These are phyloP conservation scores for Ceyx margarethae DNA, from an alignment of 2,113 vertebrate genomes.

Conservation along the genomic window DNA sequence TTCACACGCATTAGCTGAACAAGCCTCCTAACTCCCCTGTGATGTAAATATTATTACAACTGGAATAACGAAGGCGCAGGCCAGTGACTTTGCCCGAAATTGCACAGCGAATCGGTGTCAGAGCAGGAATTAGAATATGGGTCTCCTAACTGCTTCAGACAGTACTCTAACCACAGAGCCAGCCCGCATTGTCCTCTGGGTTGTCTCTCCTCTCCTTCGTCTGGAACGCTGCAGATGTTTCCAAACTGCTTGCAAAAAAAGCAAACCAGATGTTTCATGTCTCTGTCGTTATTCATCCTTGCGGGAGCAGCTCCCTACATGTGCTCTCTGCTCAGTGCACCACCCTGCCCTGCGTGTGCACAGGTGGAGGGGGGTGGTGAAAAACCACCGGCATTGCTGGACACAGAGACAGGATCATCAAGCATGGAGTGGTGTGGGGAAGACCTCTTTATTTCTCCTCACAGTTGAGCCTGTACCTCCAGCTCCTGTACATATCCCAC, in stretches of 20 bases:
- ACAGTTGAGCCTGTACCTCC: neutral
- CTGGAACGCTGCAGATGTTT: neutral
- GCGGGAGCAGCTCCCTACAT: neutral
- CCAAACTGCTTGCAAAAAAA: neutral
- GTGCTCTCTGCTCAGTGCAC: rapidly evolving
- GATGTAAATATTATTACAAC: neutral
- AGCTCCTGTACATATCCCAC: rapidly evolving
- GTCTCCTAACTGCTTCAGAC: neutral
- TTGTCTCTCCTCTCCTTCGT: neutral
- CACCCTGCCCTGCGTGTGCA: rapidly evolving
- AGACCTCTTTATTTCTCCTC: neutral
- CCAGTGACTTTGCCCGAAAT: neutral
- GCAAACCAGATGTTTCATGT: neutral
- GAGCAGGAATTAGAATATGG: neutral
- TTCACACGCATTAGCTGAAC: neutral
- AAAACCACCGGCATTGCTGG: rapidly evolving
- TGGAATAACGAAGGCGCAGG: neutral
- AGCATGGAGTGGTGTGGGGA: neutral
- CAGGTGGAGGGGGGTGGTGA: neutral
- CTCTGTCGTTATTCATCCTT: neutral
- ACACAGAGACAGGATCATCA: rapidly evolving
- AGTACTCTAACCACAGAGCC: neutral
- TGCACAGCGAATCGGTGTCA: neutral
- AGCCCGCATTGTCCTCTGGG: neutral
- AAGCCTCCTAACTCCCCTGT: neutral